Base-by-base conservation (phyloP, 2,797 vertebrate species). In the Acanthis flammea region DNA sequence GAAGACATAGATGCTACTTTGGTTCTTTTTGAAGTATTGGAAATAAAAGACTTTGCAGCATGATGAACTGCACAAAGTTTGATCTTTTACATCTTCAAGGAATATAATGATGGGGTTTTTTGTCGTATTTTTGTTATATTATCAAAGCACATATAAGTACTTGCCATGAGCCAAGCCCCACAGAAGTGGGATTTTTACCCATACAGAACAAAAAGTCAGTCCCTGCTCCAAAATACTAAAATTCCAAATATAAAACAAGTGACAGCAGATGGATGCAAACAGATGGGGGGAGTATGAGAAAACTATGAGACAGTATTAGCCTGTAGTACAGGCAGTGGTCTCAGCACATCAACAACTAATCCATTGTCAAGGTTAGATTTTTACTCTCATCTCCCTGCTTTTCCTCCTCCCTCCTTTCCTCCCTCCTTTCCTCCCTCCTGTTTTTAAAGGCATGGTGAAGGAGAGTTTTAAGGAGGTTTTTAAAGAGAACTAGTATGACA, bases 261-360 rank as follows among this genome's bases (percentile, higher is more conserved):
- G 79, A 91, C 75, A 95, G 91, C 96, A 96, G 95, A 96, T 96
- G 96, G 96, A 95, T 94, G 96, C 87, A 96, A 94, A 95, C 96
- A 96, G 96, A 96, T 96, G 95, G 96, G 96, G 61, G 90, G 90
- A 94, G 93, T 92, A 88, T 86, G 94, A 92, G 91, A 92, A 96
- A 95, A 96, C 96, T 95, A 95, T 95, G 94, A 94, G 85, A 72
- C 93, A 75, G 76, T 96, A 95, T 94, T 94, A 95, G 91, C 58
- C 72, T 92, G 70, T 95, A 92, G 85, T 94, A 95, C 82, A 96
- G 82, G 65, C 95, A 94, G 85, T 92, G 95, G 96, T 94, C 91
- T 94, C 85, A 94, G 85, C 82, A 58, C 85, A 95, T 91, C 93
- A 96, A 94, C 92, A 92, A 48, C 82, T 86, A 88, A 88, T 88